phyloP scores from a whole-genome alignment of 2,888 invertebrate genomes.

The Athalia rosae region DNA sequence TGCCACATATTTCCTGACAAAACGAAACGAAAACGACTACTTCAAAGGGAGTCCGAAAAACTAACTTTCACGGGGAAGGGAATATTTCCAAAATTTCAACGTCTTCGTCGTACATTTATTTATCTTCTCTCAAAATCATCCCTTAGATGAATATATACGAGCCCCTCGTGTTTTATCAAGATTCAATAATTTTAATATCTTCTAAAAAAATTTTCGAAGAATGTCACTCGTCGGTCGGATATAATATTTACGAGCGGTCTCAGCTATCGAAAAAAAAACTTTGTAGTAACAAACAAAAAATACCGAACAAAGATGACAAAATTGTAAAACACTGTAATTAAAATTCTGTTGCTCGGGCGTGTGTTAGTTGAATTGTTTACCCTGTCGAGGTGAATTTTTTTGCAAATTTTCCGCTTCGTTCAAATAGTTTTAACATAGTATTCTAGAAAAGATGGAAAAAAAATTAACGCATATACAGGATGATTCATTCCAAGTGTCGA shows the following conservation, averaged over 20 bases:
- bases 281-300: background rate
- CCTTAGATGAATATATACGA: too few relatives aligned
- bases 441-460: too few relatives aligned
- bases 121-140: background rate
- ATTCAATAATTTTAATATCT: constrained; percentile 14
- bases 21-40: constrained; percentile 57
- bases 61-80: constrained; percentile 13
- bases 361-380: too few relatives aligned
- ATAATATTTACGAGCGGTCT: background rate
- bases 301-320: too few relatives aligned
- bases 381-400: too few relatives aligned
- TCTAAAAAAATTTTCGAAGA: background rate
- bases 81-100: constrained; percentile 16
- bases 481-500: too few relatives aligned
- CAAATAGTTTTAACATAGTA: too few relatives aligned
- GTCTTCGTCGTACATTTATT: background rate
- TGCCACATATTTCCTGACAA: constrained; percentile 59
- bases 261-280: background rate
- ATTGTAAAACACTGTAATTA: too few relatives aligned
- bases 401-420: too few relatives aligned
- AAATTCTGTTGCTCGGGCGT: too few relatives aligned
- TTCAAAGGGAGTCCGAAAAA: constrained; percentile 58
- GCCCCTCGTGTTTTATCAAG: background rate
- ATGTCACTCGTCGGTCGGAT: background rate
- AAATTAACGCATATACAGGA: too few relatives aligned